These are phyloP conservation scores for Agonopterix heracliana DNA, from an alignment of 2,888 invertebrate species.

Conservation along the genomic window DNA sequence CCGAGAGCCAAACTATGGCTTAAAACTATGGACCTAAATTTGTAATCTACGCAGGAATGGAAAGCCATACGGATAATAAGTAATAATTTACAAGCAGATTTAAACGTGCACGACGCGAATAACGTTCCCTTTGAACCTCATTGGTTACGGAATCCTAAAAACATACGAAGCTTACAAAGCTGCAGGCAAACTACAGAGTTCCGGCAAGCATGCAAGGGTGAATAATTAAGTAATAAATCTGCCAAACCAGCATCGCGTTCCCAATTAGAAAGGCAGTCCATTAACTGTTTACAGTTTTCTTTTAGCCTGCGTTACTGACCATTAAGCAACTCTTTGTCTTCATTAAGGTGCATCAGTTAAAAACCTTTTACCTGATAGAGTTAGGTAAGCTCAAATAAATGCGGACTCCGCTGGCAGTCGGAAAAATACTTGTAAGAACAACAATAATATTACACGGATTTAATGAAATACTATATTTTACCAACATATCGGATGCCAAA, in stretches of 20 bases:
- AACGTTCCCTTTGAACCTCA: too few relatives aligned
- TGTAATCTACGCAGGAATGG: too few relatives aligned
- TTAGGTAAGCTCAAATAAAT: constrained; percentile 7
- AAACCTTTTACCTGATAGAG: constrained; percentile 56
- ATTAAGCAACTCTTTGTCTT: constrained; percentile 58
- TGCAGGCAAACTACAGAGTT: constrained; percentile 18
- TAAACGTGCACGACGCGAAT: too few relatives aligned
- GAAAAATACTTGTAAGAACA: too few relatives aligned
- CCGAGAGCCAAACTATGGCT: too few relatives aligned
- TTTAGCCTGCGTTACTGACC: constrained; percentile 37
- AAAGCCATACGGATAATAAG: too few relatives aligned
- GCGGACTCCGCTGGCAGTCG: too few relatives aligned
- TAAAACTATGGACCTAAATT: too few relatives aligned
- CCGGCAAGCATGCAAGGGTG: constrained; percentile 29
- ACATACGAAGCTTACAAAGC: constrained; percentile 21
- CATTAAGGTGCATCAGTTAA: constrained; percentile 58
- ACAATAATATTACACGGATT: too few relatives aligned
- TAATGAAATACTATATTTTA: too few relatives aligned
- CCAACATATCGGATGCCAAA: too few relatives aligned
- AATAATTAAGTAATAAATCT: constrained; percentile 64
- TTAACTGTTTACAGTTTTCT: constrained; percentile 52
- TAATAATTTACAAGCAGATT: too few relatives aligned
- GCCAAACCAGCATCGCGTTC: constrained; percentile 32
- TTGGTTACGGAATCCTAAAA: not conserved
- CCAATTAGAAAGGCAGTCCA: constrained; percentile 39